These are phyloP conservation scores for Rhinichthys osculus DNA, from an alignment of 2,797 vertebrate genomes.

Conservation along the genomic window DNA sequence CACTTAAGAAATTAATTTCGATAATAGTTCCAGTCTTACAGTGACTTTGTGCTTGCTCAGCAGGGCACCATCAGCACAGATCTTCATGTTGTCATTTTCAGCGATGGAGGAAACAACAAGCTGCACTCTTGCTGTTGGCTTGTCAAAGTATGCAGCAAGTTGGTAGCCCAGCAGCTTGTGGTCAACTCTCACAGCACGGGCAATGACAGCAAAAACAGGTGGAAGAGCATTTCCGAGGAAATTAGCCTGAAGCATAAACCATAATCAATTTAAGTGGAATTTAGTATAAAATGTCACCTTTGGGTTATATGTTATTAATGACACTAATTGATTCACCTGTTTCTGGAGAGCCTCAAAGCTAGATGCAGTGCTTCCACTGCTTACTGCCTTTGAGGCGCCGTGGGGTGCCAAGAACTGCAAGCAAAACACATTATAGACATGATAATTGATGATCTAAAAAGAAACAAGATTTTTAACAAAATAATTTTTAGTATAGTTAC, in stretches of 20 bases:
- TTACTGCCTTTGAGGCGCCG: slow-evolving; percentile 28
- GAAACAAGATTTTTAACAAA: too few species aligned
- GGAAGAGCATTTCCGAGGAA: slow-evolving; percentile 74
- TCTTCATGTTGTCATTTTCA: slow-evolving; percentile 78
- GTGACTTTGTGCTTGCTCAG: slow-evolving; percentile 81
- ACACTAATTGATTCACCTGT: slow-evolving; percentile 65
- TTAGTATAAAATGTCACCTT: not conserved
- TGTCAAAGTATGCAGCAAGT: slow-evolving; percentile 77
- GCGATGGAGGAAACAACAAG: slow-evolving; percentile 78
- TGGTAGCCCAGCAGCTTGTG: slow-evolving; percentile 81
- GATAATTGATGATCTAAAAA: too few species aligned
- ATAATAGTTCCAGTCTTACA: slow-evolving; percentile 71
- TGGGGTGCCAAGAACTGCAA: slow-evolving; percentile 63
- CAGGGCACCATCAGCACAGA: slow-evolving; percentile 80
- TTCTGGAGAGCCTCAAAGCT: slow-evolving; percentile 69
- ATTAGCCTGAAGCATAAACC: slow-evolving; percentile 67
- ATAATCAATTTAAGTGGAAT: not conserved
- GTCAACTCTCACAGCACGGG: slow-evolving; percentile 75
- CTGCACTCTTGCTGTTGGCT: slow-evolving; percentile 74
- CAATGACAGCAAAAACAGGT: slow-evolving; percentile 73
- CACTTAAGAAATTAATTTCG: not conserved
- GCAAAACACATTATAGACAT: not conserved
- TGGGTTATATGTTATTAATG: not conserved
- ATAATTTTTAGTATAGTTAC: slow-evolving; percentile 54
- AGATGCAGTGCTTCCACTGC: slow-evolving; percentile 67